phyloP scores from a whole-genome alignment of 2,113 vertebrate species.

The Acanthochromis polyacanthus region DNA sequence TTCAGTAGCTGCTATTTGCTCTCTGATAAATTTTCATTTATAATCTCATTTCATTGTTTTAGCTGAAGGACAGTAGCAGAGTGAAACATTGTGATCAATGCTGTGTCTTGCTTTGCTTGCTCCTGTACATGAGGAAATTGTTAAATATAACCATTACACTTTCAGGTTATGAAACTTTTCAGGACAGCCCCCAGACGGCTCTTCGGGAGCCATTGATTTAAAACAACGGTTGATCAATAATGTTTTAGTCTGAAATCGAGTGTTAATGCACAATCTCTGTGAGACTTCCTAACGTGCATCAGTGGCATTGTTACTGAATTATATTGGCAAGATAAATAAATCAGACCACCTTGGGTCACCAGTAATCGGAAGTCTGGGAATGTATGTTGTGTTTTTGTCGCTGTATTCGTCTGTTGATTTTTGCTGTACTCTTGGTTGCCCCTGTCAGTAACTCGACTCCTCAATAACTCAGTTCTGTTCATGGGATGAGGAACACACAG shows the following conservation, averaged over 20 bases:
- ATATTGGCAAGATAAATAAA: constrained; percentile 19
- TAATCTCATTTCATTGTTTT: neutral
- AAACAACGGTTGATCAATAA: constrained; percentile 18
- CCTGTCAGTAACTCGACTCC: constrained; percentile 12
- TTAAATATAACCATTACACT: neutral
- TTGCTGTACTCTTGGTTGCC: neutral
- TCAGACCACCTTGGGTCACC: neutral
- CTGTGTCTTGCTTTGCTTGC: neutral
- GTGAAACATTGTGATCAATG: constrained; percentile 11
- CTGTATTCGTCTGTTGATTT: constrained; percentile 10
- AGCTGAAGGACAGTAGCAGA: neutral
- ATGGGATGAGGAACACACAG: neutral
- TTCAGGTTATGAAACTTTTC: neutral
- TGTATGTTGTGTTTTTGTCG: neutral
- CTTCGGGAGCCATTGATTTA: constrained; percentile 17
- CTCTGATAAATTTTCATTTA: neutral
- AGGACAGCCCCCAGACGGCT: neutral
- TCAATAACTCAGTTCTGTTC: constrained; percentile 9
- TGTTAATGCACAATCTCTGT: constrained; percentile 22
- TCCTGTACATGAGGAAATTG: neutral
- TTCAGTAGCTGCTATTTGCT: neutral
- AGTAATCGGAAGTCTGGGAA: neutral
- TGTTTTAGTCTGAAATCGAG: constrained; percentile 26
- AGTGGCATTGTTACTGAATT: constrained; percentile 5
- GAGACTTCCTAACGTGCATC: neutral